Conservation (phyloP, 2,113 vertebrate species). For the Anoura caudifer region DNA sequence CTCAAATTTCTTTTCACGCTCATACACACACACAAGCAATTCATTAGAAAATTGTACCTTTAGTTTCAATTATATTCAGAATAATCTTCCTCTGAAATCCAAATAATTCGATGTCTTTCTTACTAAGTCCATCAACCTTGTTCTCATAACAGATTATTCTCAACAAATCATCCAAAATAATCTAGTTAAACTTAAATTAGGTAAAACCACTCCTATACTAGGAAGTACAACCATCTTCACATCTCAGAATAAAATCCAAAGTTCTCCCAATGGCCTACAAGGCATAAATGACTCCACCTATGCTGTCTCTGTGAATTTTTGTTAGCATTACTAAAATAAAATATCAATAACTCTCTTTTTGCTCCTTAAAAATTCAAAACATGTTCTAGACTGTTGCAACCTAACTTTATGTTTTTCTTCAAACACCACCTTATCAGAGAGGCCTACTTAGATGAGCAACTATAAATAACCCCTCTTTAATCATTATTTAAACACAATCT, state of each 20-base stretch:
- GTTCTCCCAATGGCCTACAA: neutral
- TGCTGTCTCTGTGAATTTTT: neutral
- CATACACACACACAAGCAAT: neutral
- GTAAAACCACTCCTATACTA: neutral
- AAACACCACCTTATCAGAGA: neutral
- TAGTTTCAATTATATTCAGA: neutral
- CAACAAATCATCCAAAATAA: neutral
- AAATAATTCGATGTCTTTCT: neutral
- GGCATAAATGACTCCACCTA: rapidly evolving
- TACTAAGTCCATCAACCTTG: neutral
- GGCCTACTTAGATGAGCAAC: neutral
- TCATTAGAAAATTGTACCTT: neutral
- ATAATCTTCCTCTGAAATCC: neutral
- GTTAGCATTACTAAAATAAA: neutral
- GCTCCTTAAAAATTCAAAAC: neutral
- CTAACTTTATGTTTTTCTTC: neutral
- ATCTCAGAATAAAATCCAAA: neutral
- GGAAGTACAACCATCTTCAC: neutral
- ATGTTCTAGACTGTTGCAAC: neutral
- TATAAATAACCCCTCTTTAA: neutral
- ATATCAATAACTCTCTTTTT: neutral
- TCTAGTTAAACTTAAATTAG: neutral
- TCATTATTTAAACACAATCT: neutral
- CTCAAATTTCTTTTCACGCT: neutral
- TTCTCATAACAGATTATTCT: neutral